Evolutionary conservation across 2,888 invertebrate genomes (phyloP).

Genomic region (Mycalesis mineus): DNA sequence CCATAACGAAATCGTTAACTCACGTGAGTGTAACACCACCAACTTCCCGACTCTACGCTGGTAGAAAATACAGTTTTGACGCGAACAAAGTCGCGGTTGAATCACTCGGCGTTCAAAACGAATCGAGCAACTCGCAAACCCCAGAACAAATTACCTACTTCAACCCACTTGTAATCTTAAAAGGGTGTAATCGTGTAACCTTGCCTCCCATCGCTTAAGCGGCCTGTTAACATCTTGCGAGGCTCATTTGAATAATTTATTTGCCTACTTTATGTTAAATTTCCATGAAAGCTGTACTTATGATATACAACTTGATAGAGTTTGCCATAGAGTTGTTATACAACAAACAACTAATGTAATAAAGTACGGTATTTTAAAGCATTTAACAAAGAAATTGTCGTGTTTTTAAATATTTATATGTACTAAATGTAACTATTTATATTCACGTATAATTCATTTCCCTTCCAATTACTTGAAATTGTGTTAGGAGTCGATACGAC

Average conservation of each 20-base stretch:
- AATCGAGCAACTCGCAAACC: conserved; percentile 10
- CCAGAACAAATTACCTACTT: not conserved
- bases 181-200: conserved; percentile 10
- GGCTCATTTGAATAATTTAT: conserved; percentile 7
- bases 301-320: not conserved
- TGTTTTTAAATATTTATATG: no score
- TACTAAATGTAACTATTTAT: no score
- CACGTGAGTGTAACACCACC: no score
- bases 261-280: not conserved
- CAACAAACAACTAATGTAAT: no score
- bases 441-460: no score
- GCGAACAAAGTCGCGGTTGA: not conserved
- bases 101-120: not conserved
- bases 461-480: no score
- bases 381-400: no score
- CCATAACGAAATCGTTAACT: no score
- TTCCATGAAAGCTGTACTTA: conserved; percentile 1
- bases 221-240: conserved; percentile 1
- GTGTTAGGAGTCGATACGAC: no score
- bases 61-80: no score
- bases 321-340: not conserved
- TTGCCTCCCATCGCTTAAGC: conserved; percentile 1
- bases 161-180: conserved; percentile 2
- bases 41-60: no score
- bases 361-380: no score